Evolutionary conservation across 2,113 vertebrate species (phyloP), one percentile per base, ranked within the genome.

Genomic region (Oryzias melastigma): DNA sequence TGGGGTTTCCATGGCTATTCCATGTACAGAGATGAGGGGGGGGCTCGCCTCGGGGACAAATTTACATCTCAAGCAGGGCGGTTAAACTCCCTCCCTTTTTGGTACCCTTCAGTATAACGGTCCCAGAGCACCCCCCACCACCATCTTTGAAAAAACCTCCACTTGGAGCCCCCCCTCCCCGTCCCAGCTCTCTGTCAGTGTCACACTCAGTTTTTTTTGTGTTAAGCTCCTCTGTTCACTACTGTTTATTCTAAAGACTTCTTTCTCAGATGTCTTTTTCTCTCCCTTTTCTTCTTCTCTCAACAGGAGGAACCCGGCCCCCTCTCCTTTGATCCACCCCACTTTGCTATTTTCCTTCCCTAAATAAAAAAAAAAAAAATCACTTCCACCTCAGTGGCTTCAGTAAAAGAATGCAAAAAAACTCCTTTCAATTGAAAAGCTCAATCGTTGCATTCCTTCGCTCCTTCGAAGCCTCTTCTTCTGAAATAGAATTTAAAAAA

Each of bases 21-120:
- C 72, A 56, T 71, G 80, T 85, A 66, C 71, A 90, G 85, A 82
- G 84, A 85, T 91, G 88, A 92, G 58, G 12, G 81, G 88, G 54
- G 69, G 87, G 90, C 71, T 76, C 69, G 77, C 74, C 68, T 71
- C 1, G 62, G 74, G 57, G 71, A 89, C 90, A 90, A 81, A 94
- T 93, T 93, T 92, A 89, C 91, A 93, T 92, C 90, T 92, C 85
- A 90, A 92, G 89, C 78, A 89, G 84, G 76, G 85, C 77, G 80
- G 63, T 83, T 76, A 78, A 82, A 81, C 79, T 78, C 78, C 76
- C 79, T 55, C 71, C 75, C 66, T 62, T 62, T 29, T 52, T 22
- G 55, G 54, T 49, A 58, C 62, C 64, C 54, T 81, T 79, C 68
- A 78, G 80, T 77, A 78, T 88, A 90, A 88, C 90, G 69, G 85